These are phyloP conservation scores for Cataglyphis cursor DNA, from an alignment of 2,888 invertebrate species.

Conservation along the genomic window DNA sequence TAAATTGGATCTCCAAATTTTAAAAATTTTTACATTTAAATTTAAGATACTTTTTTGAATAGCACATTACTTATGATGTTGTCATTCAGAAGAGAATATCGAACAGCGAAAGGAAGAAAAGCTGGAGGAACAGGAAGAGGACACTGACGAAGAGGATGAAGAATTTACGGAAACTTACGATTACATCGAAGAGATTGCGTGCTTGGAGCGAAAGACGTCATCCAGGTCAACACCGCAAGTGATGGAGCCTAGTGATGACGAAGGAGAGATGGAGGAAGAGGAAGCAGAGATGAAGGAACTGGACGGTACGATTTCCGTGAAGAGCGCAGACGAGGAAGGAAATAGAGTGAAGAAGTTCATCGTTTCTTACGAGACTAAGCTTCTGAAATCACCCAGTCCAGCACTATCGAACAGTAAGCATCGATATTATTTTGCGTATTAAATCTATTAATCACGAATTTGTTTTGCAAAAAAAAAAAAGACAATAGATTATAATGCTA, in stretches of 20 bases:
- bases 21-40: not conserved
- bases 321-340: constrained; percentile 81
- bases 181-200: constrained; percentile 69
- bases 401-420: constrained; percentile 82
- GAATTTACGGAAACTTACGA: constrained; percentile 68
- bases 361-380: constrained; percentile 84
- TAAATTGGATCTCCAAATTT: not conserved
- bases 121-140: constrained; percentile 55
- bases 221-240: constrained; percentile 63
- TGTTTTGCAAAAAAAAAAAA: not conserved
- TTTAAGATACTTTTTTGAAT: not conserved
- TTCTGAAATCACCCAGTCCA: constrained; percentile 79
- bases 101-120: constrained; percentile 33
- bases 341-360: constrained; percentile 84
- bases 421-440: not conserved
- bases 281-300: constrained; percentile 80
- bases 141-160: constrained; percentile 67
- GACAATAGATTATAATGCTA: not conserved
- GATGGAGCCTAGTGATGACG: constrained; percentile 71
- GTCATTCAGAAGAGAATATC: constrained; percentile 30
- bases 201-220: constrained; percentile 56
- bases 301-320: constrained; percentile 82
- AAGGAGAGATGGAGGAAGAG: constrained; percentile 73
- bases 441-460: not conserved
- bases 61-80: not conserved